A percentile compares a stretch with the other conserved stretches of the same genome.
These are phyloP conservation scores for Rhizoglyphus robini DNA, from an alignment of 1,140 invertebrate genomes.

Conservation along the genomic window DNA sequence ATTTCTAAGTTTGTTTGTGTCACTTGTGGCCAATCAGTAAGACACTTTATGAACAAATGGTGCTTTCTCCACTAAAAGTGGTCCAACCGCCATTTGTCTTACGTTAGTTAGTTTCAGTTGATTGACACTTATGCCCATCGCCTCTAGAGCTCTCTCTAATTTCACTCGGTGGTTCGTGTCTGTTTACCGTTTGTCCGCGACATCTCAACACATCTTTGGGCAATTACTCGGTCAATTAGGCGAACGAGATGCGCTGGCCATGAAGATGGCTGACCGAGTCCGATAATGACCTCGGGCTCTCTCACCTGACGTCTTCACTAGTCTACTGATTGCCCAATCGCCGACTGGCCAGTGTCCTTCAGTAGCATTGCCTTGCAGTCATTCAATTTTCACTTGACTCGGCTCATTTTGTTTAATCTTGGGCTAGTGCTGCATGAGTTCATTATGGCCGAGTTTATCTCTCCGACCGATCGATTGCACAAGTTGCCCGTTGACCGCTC, in stretches of 20 bases:
- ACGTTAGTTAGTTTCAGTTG: neutral
- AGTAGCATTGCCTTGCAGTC: too few species aligned
- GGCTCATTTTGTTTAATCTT: too few species aligned
- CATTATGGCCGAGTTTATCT: too few species aligned
- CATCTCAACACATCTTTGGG: neutral
- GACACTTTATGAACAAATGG: neutral
- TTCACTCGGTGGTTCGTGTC: neutral
- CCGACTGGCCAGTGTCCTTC: too few species aligned
- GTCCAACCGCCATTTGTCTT: neutral
- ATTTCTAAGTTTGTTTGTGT: neutral
- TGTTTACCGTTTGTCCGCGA: neutral
- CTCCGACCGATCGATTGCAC: neutral
- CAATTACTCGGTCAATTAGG: neutral
- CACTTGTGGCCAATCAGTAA: neutral
- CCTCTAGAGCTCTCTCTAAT: neutral
- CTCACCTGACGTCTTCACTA: neutral
- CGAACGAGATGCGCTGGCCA: neutral
- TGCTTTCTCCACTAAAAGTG: neutral
- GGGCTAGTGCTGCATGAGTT: too few species aligned
- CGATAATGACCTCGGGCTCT: neutral
- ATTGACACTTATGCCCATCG: constrained; percentile 10
- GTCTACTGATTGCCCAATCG: neutral
- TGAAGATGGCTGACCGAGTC: neutral
- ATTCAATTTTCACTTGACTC: too few species aligned
- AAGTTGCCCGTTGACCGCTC: neutral